These are phyloP conservation scores for Ctenoplectra terminalis DNA, from an alignment of 1,140 invertebrate species.

Conservation along the genomic window DNA sequence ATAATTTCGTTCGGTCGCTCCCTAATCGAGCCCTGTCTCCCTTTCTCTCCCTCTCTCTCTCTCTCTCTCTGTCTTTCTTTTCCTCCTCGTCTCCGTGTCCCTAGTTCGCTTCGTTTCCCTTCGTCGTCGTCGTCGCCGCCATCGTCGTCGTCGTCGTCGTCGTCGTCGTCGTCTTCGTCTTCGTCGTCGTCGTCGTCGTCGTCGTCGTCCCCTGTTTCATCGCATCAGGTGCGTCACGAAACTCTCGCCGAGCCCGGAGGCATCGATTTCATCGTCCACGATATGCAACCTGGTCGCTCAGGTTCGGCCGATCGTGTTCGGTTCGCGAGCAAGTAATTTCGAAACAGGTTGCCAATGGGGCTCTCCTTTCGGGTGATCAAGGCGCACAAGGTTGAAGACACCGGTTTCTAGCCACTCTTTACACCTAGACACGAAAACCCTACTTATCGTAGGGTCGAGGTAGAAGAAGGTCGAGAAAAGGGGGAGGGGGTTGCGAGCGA, in stretches of 20 bases:
- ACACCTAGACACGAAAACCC: conserved; percentile 19
- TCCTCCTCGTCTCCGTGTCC: not conserved
- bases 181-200: conserved; percentile 7
- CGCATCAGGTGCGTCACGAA: conserved; percentile 65
- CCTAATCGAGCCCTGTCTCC: conserved; percentile 62
- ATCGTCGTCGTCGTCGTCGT: conserved; percentile 25
- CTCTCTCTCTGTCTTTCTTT: too few species aligned
- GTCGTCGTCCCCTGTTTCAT: conserved; percentile 45
- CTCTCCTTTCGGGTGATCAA: not conserved
- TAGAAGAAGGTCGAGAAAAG: conserved; percentile 57
- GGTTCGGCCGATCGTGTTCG: not conserved
- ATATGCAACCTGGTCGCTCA: conserved; percentile 34
- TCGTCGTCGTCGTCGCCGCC: conserved; percentile 20
- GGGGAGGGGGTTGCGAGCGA: conserved; percentile 28
- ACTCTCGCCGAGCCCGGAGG: conserved; percentile 54
- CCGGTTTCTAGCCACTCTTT: conserved; percentile 1
- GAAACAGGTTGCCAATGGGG: conserved; percentile 30
- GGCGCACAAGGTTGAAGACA: not conserved
- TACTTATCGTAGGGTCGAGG: conserved; percentile 40
- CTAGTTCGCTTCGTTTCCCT: conserved; percentile 20
- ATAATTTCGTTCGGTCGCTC: conserved; percentile 70
- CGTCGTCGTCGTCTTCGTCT: conserved; percentile 25
- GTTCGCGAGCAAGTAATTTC: conserved; percentile 43
- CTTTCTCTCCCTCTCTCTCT: conserved; percentile 30
- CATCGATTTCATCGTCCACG: conserved; percentile 62